A percentile compares a stretch with the other conserved stretches of the same genome.
phyloP scores from a whole-genome alignment of 1,140 invertebrate genomes.

The Megalonaias nervosa region DNA sequence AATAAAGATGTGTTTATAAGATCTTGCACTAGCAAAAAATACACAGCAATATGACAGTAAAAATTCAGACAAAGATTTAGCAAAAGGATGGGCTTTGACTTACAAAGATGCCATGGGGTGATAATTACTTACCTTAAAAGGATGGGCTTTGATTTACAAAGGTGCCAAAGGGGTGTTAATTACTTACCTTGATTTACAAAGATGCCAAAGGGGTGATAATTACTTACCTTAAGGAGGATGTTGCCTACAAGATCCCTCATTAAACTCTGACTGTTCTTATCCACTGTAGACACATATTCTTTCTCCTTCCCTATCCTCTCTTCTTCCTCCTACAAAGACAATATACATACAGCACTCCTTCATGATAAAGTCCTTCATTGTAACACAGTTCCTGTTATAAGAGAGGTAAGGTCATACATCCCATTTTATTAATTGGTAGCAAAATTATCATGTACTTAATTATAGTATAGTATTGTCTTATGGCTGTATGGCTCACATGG shows the following conservation, averaged over 20 bases:
- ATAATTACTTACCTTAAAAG: constrained; percentile 36
- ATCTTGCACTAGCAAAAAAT: too few relatives aligned
- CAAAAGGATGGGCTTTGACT: too few relatives aligned
- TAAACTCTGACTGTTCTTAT: constrained; percentile 27
- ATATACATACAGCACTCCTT: neutral
- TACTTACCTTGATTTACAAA: constrained; percentile 32
- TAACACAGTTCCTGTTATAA: too few relatives aligned
- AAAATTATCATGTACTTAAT: too few relatives aligned
- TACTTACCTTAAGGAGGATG: constrained; percentile 41
- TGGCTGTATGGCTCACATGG: too few relatives aligned
- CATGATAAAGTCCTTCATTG: too few relatives aligned
- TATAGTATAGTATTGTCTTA: too few relatives aligned
- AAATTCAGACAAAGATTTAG: too few relatives aligned
- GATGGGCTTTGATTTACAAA: constrained; percentile 12
- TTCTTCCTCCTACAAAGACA: constrained; percentile 11
- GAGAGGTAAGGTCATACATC: too few relatives aligned
- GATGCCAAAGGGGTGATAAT: neutral
- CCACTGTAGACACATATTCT: constrained; percentile 11
- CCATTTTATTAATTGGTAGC: too few relatives aligned
- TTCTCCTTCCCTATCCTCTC: constrained; percentile 6
- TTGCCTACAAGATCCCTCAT: constrained; percentile 36
- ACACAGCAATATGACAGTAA: too few relatives aligned
- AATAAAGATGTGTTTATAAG: too few relatives aligned
- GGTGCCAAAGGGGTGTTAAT: neutral
- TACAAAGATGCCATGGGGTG: neutral